A percentile compares a stretch with the other conserved stretches of the same genome.
Evolutionary conservation across 2,113 vertebrate genomes (phyloP).

Genomic region (Synodontis membranacea): DNA sequence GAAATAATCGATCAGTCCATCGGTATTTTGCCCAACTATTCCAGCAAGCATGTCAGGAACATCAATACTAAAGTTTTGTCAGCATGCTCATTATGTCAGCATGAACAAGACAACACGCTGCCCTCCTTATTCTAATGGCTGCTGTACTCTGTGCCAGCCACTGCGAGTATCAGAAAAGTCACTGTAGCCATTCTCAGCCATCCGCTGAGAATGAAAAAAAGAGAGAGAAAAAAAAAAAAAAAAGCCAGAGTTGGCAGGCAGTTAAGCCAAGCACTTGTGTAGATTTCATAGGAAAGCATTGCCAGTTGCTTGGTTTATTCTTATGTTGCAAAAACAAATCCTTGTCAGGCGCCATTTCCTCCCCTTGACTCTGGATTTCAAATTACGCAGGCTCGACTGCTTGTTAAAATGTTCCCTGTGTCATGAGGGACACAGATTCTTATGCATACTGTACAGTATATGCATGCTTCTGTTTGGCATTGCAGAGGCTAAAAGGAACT

Average conservation of each 20-base stretch:
- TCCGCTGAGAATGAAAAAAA: slow-evolving; percentile 28
- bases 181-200: slow-evolving; percentile 41
- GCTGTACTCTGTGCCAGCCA: slow-evolving; percentile 28
- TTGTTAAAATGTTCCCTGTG: slow-evolving; percentile 40
- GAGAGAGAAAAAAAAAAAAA: not conserved
- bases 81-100: slow-evolving; percentile 32
- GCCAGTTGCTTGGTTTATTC: slow-evolving; percentile 42
- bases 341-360: slow-evolving; percentile 27
- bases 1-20: not conserved
- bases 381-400: slow-evolving; percentile 33
- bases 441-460: slow-evolving; percentile 34
- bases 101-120: slow-evolving; percentile 38
- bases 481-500: slow-evolving; percentile 10
- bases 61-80: slow-evolving; percentile 22
- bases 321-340: slow-evolving; percentile 47
- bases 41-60: not conserved
- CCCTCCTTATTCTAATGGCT: slow-evolving; percentile 30
- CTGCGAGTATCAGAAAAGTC: slow-evolving; percentile 35
- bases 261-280: slow-evolving; percentile 48
- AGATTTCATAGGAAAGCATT: slow-evolving; percentile 47
- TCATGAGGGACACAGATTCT: slow-evolving; percentile 1
- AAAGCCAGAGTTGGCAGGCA: slow-evolving; percentile 43
- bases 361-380: slow-evolving; percentile 14
- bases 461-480: slow-evolving; percentile 31
- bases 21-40: not conserved